These are phyloP conservation scores for Oegoconia quadripuncta DNA, from an alignment of 2,888 invertebrate genomes.

Conservation along the genomic window DNA sequence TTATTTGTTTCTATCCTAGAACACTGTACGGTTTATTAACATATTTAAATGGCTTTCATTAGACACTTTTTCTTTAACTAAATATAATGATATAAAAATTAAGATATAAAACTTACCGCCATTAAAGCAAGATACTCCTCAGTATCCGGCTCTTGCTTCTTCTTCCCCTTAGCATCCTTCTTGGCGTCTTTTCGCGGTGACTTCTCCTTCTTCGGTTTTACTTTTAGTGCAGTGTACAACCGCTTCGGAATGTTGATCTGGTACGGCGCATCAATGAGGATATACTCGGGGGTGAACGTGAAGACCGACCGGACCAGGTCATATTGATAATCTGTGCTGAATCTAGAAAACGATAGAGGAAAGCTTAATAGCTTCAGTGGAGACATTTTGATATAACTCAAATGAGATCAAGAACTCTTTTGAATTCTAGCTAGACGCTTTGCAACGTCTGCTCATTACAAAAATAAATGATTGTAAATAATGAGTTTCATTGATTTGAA, in stretches of 20 bases:
- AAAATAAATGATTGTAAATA: no score
- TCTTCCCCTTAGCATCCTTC: conserved; percentile 25
- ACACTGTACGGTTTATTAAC: no score
- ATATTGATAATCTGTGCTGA: conserved; percentile 68
- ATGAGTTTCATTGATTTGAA: no score
- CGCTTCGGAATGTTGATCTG: conserved; percentile 52
- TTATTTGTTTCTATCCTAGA: no score
- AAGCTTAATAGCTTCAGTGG: neutral
- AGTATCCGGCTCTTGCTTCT: conserved; percentile 47
- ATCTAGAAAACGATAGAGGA: conserved; percentile 41
- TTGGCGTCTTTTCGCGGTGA: conserved; percentile 34
- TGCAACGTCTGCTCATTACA: no score
- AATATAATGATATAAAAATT: neutral
- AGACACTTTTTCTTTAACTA: neutral
- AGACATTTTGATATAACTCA: neutral
- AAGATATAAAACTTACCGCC: conserved; percentile 34
- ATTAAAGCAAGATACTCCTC: conserved; percentile 52
- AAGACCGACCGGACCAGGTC: conserved; percentile 59
- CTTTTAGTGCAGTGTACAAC: conserved; percentile 41
- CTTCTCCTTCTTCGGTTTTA: conserved; percentile 44
- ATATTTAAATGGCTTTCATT: no score
- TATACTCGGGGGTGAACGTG: conserved; percentile 55
- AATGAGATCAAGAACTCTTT: neutral
- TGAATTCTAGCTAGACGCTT: neutral
- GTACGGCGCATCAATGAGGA: conserved; percentile 48